phyloP scores from a whole-genome alignment of 2,888 invertebrate genomes.

The Fragum whitleyi region DNA sequence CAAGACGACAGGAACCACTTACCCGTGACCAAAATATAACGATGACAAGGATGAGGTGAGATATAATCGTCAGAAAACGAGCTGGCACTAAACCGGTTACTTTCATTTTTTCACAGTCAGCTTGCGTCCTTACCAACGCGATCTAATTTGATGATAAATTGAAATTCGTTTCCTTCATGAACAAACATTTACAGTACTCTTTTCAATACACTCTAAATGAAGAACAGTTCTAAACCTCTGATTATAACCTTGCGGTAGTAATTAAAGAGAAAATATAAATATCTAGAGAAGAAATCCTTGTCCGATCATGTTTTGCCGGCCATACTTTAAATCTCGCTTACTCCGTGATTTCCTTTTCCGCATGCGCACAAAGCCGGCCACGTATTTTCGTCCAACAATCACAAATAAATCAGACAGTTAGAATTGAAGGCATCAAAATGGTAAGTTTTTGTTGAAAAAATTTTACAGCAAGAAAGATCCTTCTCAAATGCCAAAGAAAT shows the following conservation, averaged over 20 bases:
- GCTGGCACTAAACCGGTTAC: slow-evolving; percentile 87
- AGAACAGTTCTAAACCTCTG: too few relatives aligned
- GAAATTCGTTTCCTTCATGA: too few relatives aligned
- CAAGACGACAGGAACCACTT: too few relatives aligned
- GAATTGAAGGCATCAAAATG: slow-evolving; percentile 16
- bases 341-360: slow-evolving; percentile 63
- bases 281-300: slow-evolving; percentile 6
- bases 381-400: slow-evolving; percentile 73
- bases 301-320: slow-evolving; percentile 62
- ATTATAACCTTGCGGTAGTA: too few relatives aligned
- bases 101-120: slow-evolving; percentile 67
- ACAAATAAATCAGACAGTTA: not conserved
- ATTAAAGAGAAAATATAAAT: too few relatives aligned
- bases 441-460: slow-evolving; percentile 32
- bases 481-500: too few relatives aligned
- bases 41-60: slow-evolving; percentile 90
- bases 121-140: slow-evolving; percentile 50
- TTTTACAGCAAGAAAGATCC: too few relatives aligned
- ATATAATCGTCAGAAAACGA: slow-evolving; percentile 90
- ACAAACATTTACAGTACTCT: too few relatives aligned
- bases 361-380: slow-evolving; percentile 73
- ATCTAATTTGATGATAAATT: not conserved
- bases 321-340: slow-evolving; percentile 47
- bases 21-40: slow-evolving; percentile 89
- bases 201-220: too few relatives aligned